A percentile compares a stretch with the other conserved stretches of the same genome.
Conservation (phyloP, 92 coral and sea anemone genomes). For the Actinostola sp. region DNA sequence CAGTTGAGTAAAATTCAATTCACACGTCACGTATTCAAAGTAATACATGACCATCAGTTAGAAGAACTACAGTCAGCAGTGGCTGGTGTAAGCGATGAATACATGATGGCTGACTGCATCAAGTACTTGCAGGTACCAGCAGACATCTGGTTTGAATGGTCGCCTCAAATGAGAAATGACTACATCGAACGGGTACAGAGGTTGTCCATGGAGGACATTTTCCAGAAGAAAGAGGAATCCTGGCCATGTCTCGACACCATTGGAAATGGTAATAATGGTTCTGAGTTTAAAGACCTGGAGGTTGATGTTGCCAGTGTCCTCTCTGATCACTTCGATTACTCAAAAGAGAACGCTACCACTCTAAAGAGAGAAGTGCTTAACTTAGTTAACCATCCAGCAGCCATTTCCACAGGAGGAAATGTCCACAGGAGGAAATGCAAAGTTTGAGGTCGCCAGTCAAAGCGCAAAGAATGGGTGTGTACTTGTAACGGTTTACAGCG, state of each 20-base stretch:
- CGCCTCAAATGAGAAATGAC: conserved; percentile 19
- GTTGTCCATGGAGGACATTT: conserved; percentile 41
- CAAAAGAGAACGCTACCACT: conserved; percentile 25
- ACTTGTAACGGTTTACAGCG: conserved; percentile 43
- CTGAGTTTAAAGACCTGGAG: conserved; percentile 34
- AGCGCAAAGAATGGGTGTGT: conserved; percentile 43
- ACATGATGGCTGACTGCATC: conserved; percentile 46
- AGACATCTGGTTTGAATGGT: conserved; percentile 59
- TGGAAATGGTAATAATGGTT: not conserved
- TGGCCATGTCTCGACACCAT: conserved; percentile 9
- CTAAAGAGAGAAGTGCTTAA: conserved; percentile 27
- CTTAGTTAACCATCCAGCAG: conserved; percentile 30
- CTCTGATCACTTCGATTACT: conserved; percentile 17
- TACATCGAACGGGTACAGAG: conserved; percentile 33
- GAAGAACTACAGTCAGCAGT: conserved; percentile 57
- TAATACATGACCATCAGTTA: conserved; percentile 39
- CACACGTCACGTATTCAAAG: conserved; percentile 60
- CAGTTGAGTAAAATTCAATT: conserved; percentile 30
- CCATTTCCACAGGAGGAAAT: conserved; percentile 39
- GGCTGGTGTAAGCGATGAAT: conserved; percentile 61
- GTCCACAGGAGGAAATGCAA: conserved; percentile 2
- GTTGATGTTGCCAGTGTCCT: conserved; percentile 27
- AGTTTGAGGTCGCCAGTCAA: conserved; percentile 47
- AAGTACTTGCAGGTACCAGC: conserved; percentile 40
- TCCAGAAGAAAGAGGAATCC: conserved; percentile 37